A percentile compares a stretch with the other conserved stretches of the same genome.
Conservation (phyloP, 2,113 vertebrate genomes). For the Tichodroma muraria region DNA sequence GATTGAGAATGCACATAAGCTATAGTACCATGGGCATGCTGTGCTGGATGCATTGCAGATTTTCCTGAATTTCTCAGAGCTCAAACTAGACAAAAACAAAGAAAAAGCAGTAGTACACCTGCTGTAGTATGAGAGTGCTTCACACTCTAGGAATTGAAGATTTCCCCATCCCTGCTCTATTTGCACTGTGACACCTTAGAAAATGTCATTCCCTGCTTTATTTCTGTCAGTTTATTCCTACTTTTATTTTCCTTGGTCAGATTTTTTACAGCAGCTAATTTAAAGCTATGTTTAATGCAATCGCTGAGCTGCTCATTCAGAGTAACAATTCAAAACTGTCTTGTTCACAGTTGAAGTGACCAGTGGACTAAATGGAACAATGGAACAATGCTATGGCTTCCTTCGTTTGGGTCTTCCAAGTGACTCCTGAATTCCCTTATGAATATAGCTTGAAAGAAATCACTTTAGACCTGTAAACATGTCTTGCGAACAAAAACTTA, state of each 20-base stretch:
- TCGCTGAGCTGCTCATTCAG: not conserved
- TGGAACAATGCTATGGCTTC: not conserved
- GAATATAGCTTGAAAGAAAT: not conserved
- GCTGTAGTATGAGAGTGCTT: not conserved
- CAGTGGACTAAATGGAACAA: not conserved
- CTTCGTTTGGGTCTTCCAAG: not conserved
- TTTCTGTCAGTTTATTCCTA: not conserved
- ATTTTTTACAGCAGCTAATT: not conserved
- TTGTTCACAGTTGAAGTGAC: not conserved
- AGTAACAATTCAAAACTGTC: not conserved
- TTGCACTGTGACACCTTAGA: not conserved
- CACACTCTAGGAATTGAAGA: not conserved
- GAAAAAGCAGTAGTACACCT: not conserved
- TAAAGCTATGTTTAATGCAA: not conserved
- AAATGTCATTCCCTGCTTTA: not conserved
- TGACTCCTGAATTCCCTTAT: not conserved
- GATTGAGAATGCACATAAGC: not conserved
- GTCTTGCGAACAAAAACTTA: not conserved
- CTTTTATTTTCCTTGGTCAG: not conserved
- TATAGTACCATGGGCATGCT: not conserved
- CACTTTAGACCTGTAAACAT: not conserved
- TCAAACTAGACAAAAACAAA: not conserved
- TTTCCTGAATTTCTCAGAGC: not conserved
- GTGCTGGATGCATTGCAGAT: not conserved
- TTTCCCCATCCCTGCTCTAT: fast-evolving